Conservation (phyloP, 1,140 invertebrate genomes). For the Coelopa frigida region DNA sequence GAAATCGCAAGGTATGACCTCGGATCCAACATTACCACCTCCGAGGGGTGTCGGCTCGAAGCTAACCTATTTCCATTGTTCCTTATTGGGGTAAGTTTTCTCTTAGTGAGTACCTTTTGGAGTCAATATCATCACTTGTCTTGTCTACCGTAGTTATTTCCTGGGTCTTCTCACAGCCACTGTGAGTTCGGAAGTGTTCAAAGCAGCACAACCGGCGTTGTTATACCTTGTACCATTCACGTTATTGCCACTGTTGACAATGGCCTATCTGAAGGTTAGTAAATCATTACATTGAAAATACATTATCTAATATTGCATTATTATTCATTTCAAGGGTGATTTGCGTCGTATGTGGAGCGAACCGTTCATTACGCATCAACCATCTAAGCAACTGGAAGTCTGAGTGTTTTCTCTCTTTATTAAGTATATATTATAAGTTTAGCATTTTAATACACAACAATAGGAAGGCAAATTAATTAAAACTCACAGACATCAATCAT, state of each 20-base stretch:
- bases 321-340: slow-evolving; percentile 65
- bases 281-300: slow-evolving; percentile 2
- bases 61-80: slow-evolving; percentile 92
- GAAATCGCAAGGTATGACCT: slow-evolving; percentile 56
- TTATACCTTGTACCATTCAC: slow-evolving; percentile 97
- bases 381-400: slow-evolving; percentile 47
- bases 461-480: too few relatives aligned
- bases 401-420: slow-evolving; percentile 33
- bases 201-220: slow-evolving; percentile 93
- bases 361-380: slow-evolving; percentile 79
- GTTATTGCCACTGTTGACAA: slow-evolving; percentile 86
- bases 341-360: slow-evolving; percentile 96
- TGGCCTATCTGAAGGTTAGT: slow-evolving; percentile 93
- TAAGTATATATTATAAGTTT: slow-evolving; percentile 15
- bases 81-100: slow-evolving; percentile 67
- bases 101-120: not conserved
- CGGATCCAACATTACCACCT: slow-evolving; percentile 38
- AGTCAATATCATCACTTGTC: slow-evolving; percentile 2
- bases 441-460: too few relatives aligned
- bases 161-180: slow-evolving; percentile 93
- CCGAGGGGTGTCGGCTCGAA: slow-evolving; percentile 48
- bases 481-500: not conserved
- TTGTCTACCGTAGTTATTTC: slow-evolving; percentile 78
- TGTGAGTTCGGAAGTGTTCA: slow-evolving; percentile 94
- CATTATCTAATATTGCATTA: not conserved